Percentiles rank a stretch among this genome's conserved stretches.
phyloP scores from a whole-genome alignment of 2,797 vertebrate genomes.

The Phoeniculus purpureus region DNA sequence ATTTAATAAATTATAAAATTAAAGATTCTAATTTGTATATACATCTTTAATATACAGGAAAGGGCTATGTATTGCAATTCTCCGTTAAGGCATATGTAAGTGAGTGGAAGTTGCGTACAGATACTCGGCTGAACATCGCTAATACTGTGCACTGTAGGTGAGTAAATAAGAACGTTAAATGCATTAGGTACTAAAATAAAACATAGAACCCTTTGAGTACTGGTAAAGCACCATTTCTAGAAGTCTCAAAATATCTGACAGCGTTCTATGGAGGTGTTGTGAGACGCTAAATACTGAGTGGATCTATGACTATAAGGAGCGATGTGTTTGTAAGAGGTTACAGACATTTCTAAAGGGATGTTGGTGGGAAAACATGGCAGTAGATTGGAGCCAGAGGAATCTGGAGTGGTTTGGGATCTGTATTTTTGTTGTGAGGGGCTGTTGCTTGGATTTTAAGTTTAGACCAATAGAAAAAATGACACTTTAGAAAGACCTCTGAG shows the following conservation, averaged over 20 bases:
- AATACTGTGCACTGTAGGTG: conserved; percentile 75
- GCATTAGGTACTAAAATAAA: conserved; percentile 72
- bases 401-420: not conserved
- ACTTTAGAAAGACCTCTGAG: not conserved
- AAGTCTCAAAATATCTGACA: conserved; percentile 55
- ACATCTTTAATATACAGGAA: conserved; percentile 87
- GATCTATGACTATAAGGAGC: conserved; percentile 28
- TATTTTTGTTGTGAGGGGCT: not conserved
- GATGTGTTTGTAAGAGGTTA: not conserved
- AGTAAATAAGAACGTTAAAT: conserved; percentile 77
- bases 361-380: conserved; percentile 3
- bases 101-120: conserved; percentile 73
- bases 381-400: not conserved
- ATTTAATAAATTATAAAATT: conserved; percentile 99
- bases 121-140: conserved; percentile 74
- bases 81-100: conserved; percentile 77
- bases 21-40: conserved; percentile 89
- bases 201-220: conserved; percentile 69
- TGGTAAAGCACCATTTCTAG: conserved; percentile 62
- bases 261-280: conserved; percentile 42
- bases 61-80: conserved; percentile 75
- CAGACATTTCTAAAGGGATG: not conserved
- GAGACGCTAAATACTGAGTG: conserved; percentile 49
- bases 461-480: not conserved
- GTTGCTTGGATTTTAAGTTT: not conserved